Evolutionary conservation across 2,888 invertebrate genomes (phyloP).

Genomic region (Erynnis tages): DNA sequence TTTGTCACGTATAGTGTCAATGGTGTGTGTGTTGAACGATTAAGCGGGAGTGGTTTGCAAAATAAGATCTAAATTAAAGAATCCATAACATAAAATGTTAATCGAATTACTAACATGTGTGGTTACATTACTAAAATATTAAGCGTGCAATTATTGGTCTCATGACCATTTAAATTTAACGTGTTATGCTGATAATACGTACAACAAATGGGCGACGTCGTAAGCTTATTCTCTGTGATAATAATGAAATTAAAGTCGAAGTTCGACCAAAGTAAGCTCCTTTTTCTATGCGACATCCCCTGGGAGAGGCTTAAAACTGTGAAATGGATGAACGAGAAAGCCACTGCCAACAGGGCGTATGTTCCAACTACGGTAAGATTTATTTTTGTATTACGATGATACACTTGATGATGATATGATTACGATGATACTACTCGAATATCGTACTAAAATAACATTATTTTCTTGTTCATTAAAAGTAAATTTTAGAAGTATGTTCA

Average conservation of each 20-base stretch:
- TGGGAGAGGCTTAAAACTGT: conserved; percentile 74
- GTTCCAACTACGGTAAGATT: conserved; percentile 86
- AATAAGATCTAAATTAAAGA: conserved; percentile 14
- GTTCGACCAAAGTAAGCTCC: conserved; percentile 72
- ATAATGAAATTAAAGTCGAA: conserved; percentile 79
- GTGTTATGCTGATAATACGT: conserved; percentile 42
- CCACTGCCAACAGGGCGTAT: conserved; percentile 89
- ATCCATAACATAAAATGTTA: conserved; percentile 47
- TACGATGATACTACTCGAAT: too few relatives aligned
- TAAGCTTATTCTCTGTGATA: conserved; percentile 78
- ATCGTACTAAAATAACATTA: too few relatives aligned
- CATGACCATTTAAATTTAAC: conserved; percentile 63
- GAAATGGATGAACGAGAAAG: conserved; percentile 91
- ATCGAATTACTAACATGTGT: conserved; percentile 64
- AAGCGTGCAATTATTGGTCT: conserved; percentile 55
- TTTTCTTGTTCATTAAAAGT: too few relatives aligned
- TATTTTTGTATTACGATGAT: too few relatives aligned
- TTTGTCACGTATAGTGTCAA: too few relatives aligned
- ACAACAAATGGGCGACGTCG: conserved; percentile 70
- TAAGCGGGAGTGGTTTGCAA: conserved; percentile 23
- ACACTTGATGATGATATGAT: too few relatives aligned
- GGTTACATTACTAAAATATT: conserved; percentile 49
- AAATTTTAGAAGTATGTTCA: too few relatives aligned
- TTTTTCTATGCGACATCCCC: conserved; percentile 70
- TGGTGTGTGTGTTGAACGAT: conserved; percentile 10